Evolutionary conservation across 2,888 invertebrate genomes (phyloP).

Genomic region (Halictus quadricinctus): DNA sequence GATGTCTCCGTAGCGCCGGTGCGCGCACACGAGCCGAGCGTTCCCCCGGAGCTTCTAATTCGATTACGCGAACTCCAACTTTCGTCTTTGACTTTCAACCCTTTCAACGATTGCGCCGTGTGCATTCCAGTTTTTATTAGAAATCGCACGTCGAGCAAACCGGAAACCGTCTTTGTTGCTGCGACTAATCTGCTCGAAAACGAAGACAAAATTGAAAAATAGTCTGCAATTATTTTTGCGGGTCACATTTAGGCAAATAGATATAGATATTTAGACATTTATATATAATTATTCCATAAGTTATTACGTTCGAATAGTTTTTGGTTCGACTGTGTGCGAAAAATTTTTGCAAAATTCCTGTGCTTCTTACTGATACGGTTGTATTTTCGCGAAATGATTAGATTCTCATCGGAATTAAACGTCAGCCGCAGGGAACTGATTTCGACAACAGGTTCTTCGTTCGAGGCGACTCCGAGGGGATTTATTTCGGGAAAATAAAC

Average conservation of each 20-base stretch:
- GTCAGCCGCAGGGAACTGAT: not conserved
- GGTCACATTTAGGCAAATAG: too few species aligned
- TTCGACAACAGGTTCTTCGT: not conserved
- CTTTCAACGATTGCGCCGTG: not conserved
- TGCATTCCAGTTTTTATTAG: not conserved
- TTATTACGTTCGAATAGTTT: too few species aligned
- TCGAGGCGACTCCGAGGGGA: not conserved
- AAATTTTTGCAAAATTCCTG: too few species aligned
- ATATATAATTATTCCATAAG: too few species aligned
- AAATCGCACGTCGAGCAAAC: too few species aligned
- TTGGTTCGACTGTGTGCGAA: too few species aligned
- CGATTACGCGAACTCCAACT: conserved; percentile 14
- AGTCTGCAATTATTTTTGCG: too few species aligned
- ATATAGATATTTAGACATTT: too few species aligned
- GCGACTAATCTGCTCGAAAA: too few species aligned
- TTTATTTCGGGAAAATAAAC: not conserved
- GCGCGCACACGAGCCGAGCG: conserved; percentile 23
- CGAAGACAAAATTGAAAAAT: too few species aligned
- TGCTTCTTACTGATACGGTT: too few species aligned
- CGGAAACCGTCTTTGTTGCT: too few species aligned
- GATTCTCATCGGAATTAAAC: not conserved
- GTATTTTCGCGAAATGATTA: not conserved
- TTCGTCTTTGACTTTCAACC: conserved; percentile 21
- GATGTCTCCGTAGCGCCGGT: not conserved
- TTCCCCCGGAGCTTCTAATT: conserved; percentile 11